Conservation (phyloP, 2,113 vertebrate species). For the Aix galericulata region DNA sequence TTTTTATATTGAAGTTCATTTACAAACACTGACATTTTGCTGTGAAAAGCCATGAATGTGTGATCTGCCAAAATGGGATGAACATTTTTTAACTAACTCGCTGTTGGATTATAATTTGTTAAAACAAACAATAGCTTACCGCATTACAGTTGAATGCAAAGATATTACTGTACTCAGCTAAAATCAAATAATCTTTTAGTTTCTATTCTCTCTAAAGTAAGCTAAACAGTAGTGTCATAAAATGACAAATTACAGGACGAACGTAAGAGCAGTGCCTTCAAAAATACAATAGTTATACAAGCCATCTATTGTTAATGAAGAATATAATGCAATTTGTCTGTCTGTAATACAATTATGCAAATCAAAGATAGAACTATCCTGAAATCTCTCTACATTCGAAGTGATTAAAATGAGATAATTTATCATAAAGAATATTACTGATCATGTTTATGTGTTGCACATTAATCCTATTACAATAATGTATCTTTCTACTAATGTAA, state of each 20-base stretch:
- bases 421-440: constrained; percentile 91
- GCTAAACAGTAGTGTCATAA: constrained; percentile 71
- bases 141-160: constrained; percentile 43
- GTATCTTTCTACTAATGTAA: constrained; percentile 89
- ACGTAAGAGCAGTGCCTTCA: constrained; percentile 77
- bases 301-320: constrained; percentile 85
- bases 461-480: constrained; percentile 96
- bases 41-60: constrained; percentile 55
- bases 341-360: constrained; percentile 88
- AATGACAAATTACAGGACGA: constrained; percentile 82
- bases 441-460: constrained; percentile 84
- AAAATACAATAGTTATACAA: constrained; percentile 84
- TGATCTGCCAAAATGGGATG: constrained; percentile 66
- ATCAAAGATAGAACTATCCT: constrained; percentile 80
- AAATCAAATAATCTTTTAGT: constrained; percentile 81
- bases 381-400: constrained; percentile 81
- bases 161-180: constrained; percentile 74
- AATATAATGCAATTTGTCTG: constrained; percentile 86
- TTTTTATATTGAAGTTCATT: constrained; percentile 67
- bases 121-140: constrained; percentile 79
- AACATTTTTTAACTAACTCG: constrained; percentile 69
- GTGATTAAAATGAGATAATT: constrained; percentile 93
- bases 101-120: constrained; percentile 76
- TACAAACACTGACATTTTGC: constrained; percentile 62
- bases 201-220: constrained; percentile 72